These are phyloP conservation scores for Cossypha dichroa DNA, from an alignment of 2,797 vertebrate genomes.

Conservation along the genomic window DNA sequence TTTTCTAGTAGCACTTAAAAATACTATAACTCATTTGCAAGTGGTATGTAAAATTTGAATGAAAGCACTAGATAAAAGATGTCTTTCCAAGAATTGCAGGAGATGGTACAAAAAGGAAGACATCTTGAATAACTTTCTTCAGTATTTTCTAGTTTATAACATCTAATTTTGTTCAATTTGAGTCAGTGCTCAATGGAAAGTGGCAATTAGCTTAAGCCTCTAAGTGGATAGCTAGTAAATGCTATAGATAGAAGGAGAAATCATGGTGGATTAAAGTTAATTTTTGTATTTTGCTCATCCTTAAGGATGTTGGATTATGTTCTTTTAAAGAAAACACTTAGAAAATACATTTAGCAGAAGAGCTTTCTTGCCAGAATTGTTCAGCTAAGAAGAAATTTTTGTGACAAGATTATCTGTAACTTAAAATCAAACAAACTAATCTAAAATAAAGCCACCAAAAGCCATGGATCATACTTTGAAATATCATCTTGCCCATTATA, in stretches of 20 bases:
- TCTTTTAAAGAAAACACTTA: neutral
- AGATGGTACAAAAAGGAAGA: neutral
- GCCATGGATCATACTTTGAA: neutral
- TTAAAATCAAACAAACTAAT: neutral
- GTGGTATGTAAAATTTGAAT: neutral
- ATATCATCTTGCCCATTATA: neutral
- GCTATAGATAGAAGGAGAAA: conserved; percentile 25
- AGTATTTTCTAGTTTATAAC: neutral
- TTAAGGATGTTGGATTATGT: neutral
- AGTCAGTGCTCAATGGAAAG: neutral
- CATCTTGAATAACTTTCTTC: conserved; percentile 46
- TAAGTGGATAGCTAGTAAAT: neutral
- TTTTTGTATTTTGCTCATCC: neutral
- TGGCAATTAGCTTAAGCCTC: conserved; percentile 15
- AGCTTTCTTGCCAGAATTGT: neutral
- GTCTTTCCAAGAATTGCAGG: neutral
- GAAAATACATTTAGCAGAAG: neutral
- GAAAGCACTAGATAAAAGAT: neutral
- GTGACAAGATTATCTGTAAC: neutral
- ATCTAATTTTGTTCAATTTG: neutral
- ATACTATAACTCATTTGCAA: neutral
- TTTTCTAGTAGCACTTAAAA: neutral
- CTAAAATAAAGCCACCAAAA: neutral
- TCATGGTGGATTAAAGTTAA: neutral
- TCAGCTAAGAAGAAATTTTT: neutral